Percentiles rank a stretch among this genome's conserved stretches.
These are phyloP conservation scores for Rousettus madagascariensis DNA, from an alignment of 2,797 vertebrate genomes.

Conservation along the genomic window DNA sequence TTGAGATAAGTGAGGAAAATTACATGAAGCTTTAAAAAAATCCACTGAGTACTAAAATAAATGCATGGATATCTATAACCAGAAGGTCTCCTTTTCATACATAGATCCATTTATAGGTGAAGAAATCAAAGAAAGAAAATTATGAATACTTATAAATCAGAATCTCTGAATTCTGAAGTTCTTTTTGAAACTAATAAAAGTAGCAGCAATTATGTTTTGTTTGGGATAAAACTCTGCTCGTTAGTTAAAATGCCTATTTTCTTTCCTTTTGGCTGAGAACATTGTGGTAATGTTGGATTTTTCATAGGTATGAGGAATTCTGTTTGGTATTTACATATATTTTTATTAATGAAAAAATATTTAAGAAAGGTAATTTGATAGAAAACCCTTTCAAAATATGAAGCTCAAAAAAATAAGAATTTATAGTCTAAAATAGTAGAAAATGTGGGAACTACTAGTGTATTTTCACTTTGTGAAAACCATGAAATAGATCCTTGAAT, in stretches of 20 bases:
- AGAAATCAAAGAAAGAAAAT: background rate
- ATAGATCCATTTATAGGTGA: background rate
- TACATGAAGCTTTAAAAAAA: background rate
- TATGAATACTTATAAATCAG: background rate
- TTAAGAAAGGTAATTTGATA: background rate
- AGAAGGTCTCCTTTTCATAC: background rate
- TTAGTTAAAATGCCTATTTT: background rate
- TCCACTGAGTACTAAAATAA: background rate
- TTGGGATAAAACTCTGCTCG: background rate
- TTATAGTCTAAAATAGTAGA: background rate
- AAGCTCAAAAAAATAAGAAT: background rate
- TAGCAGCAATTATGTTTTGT: background rate
- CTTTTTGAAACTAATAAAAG: background rate
- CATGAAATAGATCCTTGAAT: background rate
- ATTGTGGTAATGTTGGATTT: background rate
- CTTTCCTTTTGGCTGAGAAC: background rate
- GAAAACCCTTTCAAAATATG: slow-evolving; percentile 4
- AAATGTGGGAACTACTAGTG: background rate
- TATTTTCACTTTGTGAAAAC: background rate
- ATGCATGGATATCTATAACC: background rate
- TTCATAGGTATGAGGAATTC: background rate
- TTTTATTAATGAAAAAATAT: background rate
- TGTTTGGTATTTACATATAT: background rate
- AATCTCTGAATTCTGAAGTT: background rate
- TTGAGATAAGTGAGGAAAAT: background rate